Conservation (phyloP, 2,113 vertebrate genomes). For the Lepisosteus oculatus region DNA sequence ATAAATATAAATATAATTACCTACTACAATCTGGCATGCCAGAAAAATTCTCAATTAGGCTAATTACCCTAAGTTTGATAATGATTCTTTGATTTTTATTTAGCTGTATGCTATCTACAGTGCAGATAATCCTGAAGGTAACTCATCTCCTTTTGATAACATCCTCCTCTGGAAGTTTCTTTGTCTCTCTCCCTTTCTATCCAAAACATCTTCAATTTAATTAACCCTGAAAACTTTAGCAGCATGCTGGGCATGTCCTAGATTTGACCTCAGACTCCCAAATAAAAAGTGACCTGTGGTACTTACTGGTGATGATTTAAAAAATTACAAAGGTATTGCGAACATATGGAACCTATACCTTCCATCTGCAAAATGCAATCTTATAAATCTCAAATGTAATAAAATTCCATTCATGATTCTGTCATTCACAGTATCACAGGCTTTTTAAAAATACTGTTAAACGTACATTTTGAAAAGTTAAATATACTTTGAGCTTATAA, state of each 20-base stretch:
- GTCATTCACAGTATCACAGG: too few species aligned
- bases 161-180: neutral
- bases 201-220: neutral
- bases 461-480: too few species aligned
- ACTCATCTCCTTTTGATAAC: neutral
- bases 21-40: slow-evolving; percentile 69
- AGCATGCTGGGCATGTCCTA: neutral
- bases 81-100: neutral
- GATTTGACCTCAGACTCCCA: neutral
- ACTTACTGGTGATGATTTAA: too few species aligned
- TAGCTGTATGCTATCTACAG: neutral
- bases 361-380: too few species aligned
- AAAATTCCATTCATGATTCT: too few species aligned
- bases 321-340: too few species aligned
- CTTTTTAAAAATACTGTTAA: too few species aligned
- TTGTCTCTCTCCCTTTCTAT: neutral
- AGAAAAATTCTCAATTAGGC: slow-evolving; percentile 75
- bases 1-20: slow-evolving; percentile 77
- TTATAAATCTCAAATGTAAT: too few species aligned
- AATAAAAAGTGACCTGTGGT: neutral
- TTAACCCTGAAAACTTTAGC: neutral
- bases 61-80: slow-evolving; percentile 76
- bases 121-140: neutral
- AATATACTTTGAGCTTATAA: too few species aligned
- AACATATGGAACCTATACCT: neutral